These are phyloP conservation scores for Limnephilus lunatus DNA, from an alignment of 2,888 invertebrate species.

Conservation along the genomic window DNA sequence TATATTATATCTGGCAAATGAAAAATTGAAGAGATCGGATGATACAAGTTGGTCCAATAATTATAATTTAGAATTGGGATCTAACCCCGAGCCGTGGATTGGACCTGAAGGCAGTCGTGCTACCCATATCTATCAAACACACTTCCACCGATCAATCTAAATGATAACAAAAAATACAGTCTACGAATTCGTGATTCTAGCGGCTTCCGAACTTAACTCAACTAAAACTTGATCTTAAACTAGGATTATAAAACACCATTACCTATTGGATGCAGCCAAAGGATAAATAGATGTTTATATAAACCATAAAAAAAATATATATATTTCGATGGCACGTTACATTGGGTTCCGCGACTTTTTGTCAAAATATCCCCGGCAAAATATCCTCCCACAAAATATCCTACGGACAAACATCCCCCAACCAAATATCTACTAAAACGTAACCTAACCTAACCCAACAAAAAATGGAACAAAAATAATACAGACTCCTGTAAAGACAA, in stretches of 20 bases:
- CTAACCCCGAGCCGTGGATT: background rate
- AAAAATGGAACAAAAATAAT: too few relatives aligned
- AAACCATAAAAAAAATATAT: background rate
- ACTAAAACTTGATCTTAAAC: background rate
- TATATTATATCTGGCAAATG: too few relatives aligned
- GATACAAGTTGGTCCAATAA: background rate
- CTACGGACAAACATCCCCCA: too few relatives aligned
- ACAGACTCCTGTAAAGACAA: too few relatives aligned
- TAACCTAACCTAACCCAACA: too few relatives aligned
- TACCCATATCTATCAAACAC: background rate
- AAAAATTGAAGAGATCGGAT: background rate
- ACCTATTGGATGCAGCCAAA: background rate
- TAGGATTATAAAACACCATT: background rate
- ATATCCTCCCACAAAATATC: too few relatives aligned
- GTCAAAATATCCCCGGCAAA: too few relatives aligned
- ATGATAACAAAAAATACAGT: background rate
- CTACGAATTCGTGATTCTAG: background rate
- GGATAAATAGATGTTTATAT: background rate
- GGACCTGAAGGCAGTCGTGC: background rate
- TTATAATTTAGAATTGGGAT: background rate
- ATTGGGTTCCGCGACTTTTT: too few relatives aligned
- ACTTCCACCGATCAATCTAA: background rate
- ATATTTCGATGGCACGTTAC: background rate
- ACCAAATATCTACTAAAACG: too few relatives aligned
- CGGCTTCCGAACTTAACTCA: background rate